A percentile compares a stretch with the other conserved stretches of the same genome.
These are phyloP conservation scores for Philypnodon macrostomus DNA, from an alignment of 2,797 vertebrate genomes.

Conservation along the genomic window DNA sequence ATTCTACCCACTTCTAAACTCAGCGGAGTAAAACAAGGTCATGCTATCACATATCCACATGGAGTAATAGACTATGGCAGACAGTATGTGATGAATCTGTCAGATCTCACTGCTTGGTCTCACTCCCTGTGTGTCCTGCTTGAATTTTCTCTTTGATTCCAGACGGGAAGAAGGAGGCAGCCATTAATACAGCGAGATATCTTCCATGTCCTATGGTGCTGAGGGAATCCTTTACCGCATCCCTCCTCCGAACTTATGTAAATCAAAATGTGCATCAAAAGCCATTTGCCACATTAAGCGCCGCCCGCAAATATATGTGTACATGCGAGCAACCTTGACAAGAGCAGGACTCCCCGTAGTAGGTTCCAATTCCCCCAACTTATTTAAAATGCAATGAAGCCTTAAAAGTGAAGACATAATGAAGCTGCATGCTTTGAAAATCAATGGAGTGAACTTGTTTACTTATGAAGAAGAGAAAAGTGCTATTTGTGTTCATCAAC, in stretches of 20 bases:
- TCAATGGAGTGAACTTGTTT: conserved; percentile 73
- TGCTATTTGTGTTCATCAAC: conserved; percentile 64
- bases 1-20: conserved; percentile 21
- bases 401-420: conserved; percentile 75
- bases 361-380: conserved; percentile 67
- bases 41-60: conserved; percentile 47
- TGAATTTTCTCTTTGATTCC: conserved; percentile 78
- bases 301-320: conserved; percentile 69
- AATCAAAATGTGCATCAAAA: conserved; percentile 76
- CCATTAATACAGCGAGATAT: conserved; percentile 71
- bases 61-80: conserved; percentile 60
- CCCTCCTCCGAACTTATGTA: conserved; percentile 73
- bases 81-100: conserved; percentile 63
- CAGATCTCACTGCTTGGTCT: conserved; percentile 64
- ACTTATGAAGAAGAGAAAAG: conserved; percentile 74
- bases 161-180: conserved; percentile 59
- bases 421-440: conserved; percentile 73
- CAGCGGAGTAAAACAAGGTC: conserved; percentile 45
- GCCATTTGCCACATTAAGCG: conserved; percentile 73
- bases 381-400: conserved; percentile 72
- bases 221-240: conserved; percentile 68
- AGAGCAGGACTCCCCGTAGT: conserved; percentile 66
- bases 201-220: conserved; percentile 71
- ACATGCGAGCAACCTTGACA: conserved; percentile 73
- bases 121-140: conserved; percentile 72